Percentiles rank a stretch among this genome's conserved stretches.
Conservation (phyloP, 2,113 vertebrate species). For the Sarotherodon lohbergeri region DNA sequence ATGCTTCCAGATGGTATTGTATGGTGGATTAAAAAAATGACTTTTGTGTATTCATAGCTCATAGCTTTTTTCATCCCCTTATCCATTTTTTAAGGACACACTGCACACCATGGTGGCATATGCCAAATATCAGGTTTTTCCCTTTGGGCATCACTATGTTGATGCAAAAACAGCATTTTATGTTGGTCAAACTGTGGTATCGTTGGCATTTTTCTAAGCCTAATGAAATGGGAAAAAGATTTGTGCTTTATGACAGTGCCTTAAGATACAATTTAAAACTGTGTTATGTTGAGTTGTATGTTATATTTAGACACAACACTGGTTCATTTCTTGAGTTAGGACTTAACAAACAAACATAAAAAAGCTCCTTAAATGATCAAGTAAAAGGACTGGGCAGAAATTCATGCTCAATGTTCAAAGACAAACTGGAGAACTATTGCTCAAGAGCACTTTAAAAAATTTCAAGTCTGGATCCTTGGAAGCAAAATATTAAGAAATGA, state of each 20-base stretch:
- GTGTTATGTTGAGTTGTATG: neutral
- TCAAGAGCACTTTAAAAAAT: neutral
- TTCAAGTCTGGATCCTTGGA: neutral
- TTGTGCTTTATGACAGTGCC: neutral
- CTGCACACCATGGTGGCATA: neutral
- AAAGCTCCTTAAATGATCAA: neutral
- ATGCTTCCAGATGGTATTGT: neutral
- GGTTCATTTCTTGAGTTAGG: neutral
- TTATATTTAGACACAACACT: neutral
- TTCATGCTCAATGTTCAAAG: neutral
- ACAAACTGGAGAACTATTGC: neutral
- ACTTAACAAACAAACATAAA: neutral
- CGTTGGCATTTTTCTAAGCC: neutral
- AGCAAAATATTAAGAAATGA: neutral
- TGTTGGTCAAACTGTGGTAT: neutral
- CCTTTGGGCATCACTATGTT: neutral
- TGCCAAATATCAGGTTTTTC: neutral
- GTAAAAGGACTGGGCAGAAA: neutral
- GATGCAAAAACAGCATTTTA: neutral
- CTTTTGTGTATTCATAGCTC: neutral
- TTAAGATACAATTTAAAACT: neutral
- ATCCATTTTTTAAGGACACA: neutral
- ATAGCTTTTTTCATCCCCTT: neutral
- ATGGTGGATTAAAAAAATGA: neutral
- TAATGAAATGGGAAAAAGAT: neutral